Base-by-base conservation (phyloP, 2,888 invertebrate genomes). In the Chrysolina haemoptera region DNA sequence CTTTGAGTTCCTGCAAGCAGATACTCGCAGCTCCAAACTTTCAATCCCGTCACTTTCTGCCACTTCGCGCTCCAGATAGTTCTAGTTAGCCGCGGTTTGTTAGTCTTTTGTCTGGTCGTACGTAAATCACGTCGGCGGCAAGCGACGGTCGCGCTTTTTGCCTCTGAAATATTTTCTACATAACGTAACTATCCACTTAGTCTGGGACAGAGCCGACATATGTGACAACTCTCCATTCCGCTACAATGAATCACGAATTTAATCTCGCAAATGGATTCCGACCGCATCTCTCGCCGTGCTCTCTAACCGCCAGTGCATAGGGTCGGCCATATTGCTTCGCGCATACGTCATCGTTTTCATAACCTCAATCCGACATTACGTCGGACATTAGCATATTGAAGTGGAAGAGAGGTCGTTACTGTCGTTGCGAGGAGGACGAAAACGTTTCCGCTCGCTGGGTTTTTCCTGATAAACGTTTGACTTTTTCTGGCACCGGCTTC, bases 191-290 rank as follows among this genome's bases (percentile, higher is more conserved):
- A 87, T 86, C 86, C 87, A 87, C 87, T 87, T 87, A 87, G 87
- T 85, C 84, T 69, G 85, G 85, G 86, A 86, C 87, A 86, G 86
- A 85, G 81, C 87, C 90, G 89, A 88, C 91, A 91, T 91, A 91
- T 91, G 91, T 91, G 91, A 91, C 90, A 90, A 90, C 87, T 91
- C 90, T 88, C 88, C 88, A 88, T 89, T 88, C 88, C 89, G 83
- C 87, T 86, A 88, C 89, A 86, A 89, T 89, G 91, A 90, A 90
- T 91, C 91, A 91, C 90, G 90, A 90, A 90, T 89, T 91, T 92
- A 93, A 93, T 93, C 91, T 92, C 91, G 89, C 91, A 92, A 93
- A 93, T 93, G 91, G 91, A 89, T 87, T 86, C 88, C 79, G 88
- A 89, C 86, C 86, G 82, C 86, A 85, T 83, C 77, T 81, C 66